phyloP scores from a whole-genome alignment of 64 coral and sea anemone species.

The Exaiptasia diaphana region DNA sequence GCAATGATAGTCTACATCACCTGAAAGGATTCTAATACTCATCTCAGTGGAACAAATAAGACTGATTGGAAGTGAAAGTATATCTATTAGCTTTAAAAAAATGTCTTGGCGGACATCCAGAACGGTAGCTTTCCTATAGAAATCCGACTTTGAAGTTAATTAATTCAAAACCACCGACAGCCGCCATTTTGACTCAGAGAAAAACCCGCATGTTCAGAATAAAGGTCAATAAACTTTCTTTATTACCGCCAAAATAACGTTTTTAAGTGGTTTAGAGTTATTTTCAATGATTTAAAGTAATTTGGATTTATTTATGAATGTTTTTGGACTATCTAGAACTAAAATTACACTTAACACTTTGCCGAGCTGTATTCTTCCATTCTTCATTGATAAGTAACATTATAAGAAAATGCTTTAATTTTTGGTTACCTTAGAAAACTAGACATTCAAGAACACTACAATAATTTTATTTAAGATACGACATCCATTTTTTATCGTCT shows the following conservation, averaged over 20 bases:
- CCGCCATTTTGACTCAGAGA: constrained; percentile 27
- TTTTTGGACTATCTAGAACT: background rate
- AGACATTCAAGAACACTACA: too few relatives aligned
- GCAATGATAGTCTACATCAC: too few relatives aligned
- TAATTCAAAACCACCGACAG: constrained; percentile 2
- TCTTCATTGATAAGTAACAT: too few relatives aligned
- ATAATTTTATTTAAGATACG: too few relatives aligned
- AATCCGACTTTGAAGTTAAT: constrained; percentile 36
- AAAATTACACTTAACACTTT: background rate
- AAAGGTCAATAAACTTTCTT: background rate
- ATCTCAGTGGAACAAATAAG: constrained; percentile 44
- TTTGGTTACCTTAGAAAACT: too few relatives aligned
- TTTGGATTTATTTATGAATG: background rate
- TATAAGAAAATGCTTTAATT: too few relatives aligned
- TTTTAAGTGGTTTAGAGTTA: background rate
- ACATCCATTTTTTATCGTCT: too few relatives aligned
- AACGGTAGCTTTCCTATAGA: constrained; percentile 49
- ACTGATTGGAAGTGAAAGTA: constrained; percentile 18
- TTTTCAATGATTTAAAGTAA: background rate
- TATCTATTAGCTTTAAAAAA: constrained; percentile 29
- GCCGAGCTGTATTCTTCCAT: background rate
- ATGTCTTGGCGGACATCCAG: constrained; percentile 49
- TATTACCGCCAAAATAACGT: background rate
- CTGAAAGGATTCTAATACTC: constrained; percentile 31
- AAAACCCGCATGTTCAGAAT: background rate